These are phyloP conservation scores for Perccottus glenii DNA, from an alignment of 2,113 vertebrate species.

Conservation along the genomic window DNA sequence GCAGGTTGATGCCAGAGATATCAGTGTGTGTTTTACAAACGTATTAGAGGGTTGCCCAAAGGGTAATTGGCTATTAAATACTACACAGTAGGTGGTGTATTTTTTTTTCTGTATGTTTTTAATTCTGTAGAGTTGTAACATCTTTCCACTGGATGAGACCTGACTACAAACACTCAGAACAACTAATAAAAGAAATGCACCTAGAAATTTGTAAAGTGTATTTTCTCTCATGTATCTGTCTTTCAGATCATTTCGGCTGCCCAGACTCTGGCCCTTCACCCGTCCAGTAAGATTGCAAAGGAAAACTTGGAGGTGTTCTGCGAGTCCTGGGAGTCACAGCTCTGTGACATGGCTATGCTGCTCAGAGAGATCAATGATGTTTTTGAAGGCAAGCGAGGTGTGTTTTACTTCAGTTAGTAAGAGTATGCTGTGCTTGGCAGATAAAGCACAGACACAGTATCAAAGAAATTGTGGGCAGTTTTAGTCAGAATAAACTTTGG, in stretches of 20 bases:
- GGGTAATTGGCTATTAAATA: conserved; percentile 73
- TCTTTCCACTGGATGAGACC: no score
- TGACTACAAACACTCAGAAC: no score
- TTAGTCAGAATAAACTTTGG: conserved; percentile 16
- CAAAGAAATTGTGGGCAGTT: conserved; percentile 3
- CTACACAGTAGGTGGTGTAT: conserved; percentile 19
- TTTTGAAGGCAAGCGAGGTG: conserved; percentile 95
- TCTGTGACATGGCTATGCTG: conserved; percentile 91
- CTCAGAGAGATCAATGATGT: conserved; percentile 93
- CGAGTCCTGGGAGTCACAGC: conserved; percentile 98
- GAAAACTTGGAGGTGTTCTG: conserved; percentile 99
- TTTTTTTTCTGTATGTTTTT: background rate
- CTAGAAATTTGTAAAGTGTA: no score
- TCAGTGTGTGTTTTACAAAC: conserved; percentile 40
- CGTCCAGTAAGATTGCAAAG: conserved; percentile 97
- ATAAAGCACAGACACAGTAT: background rate
- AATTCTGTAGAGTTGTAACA: background rate
- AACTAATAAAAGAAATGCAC: no score
- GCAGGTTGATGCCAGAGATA: conserved; percentile 35
- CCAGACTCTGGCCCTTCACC: conserved; percentile 94
- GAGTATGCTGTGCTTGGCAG: background rate
- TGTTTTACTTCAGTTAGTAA: conserved; percentile 28
- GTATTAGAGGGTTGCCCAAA: conserved; percentile 53
- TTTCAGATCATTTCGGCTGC: conserved; percentile 94
- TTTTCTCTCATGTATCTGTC: background rate